Evolutionary conservation across 2,888 invertebrate species (phyloP), one percentile per base, ranked within the genome.

Genomic region (Bellardia bayeri): DNA sequence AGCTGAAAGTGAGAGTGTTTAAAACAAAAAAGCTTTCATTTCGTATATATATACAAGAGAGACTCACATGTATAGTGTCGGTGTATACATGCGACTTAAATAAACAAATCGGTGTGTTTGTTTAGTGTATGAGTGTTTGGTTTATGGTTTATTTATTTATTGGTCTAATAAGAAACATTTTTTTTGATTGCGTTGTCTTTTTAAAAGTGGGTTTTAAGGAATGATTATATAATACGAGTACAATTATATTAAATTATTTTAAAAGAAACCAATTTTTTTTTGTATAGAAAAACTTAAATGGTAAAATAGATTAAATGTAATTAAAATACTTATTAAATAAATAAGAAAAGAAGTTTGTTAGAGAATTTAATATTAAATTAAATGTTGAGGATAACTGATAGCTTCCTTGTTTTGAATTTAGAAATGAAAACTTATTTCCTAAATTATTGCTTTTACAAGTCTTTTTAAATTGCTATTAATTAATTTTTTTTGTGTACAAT

Each of bases 1-100:
- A 56, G 82, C n/a, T 82, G 66, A 88, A 89, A 87, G 61, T 84
- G 81, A 88, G 87, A 86, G 88, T 85, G 49, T 58, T 64, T 61
- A n/a, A 13, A 13, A 14, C 5, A 54, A 42, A 54, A 89, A 86
- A 88, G 89, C 87, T 89, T 87, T 86, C 2, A 40, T 81, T 82
- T 84, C 71, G 82, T 89, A 85, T 88, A 88, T 74, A 85, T 88
- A 89, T 75, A 88, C 87, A 61, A 51, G 81, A 86, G 86, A 86
- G 88, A 13, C 8, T 11, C 56, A 89, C 89, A 90, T 81, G 80
- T 54, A 90, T 61, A 89, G 80, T 88, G 49, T 90, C 84, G 69
- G 88, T 90, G 90, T 86, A 71, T 89, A 85, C 61, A 89, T 85
- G 83, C 82, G 76, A 80, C 2, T 7, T 72, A 40, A 42, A 40